These are phyloP conservation scores for Zeuzera pyrina DNA, from an alignment of 2,888 invertebrate genomes.

Conservation along the genomic window DNA sequence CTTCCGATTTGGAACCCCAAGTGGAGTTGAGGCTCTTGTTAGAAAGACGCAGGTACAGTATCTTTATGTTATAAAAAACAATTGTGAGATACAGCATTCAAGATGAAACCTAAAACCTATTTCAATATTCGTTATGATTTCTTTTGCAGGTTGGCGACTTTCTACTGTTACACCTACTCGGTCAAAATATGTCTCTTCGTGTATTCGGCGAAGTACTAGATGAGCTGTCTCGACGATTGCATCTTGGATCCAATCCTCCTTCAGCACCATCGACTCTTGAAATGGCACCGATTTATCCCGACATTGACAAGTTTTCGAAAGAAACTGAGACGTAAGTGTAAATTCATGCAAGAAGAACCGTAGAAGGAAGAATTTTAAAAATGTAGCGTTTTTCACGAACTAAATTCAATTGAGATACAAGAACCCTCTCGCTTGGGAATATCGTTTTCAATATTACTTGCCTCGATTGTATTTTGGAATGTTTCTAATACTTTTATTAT, in stretches of 20 bases:
- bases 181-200: slow-evolving; percentile 89
- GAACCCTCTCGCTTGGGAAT: no score
- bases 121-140: no score
- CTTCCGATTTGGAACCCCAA: slow-evolving; percentile 83
- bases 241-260: slow-evolving; percentile 83
- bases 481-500: no score
- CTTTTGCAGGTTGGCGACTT: slow-evolving; percentile 86
- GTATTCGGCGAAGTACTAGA: slow-evolving; percentile 86
- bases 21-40: slow-evolving; percentile 82
- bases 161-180: slow-evolving; percentile 84
- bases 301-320: slow-evolving; percentile 83
- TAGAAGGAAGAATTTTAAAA: no score
- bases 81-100: no score
- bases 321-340: slow-evolving; percentile 84
- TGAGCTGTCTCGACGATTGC: slow-evolving; percentile 80
- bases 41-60: slow-evolving; percentile 85
- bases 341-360: slow-evolving; percentile 8
- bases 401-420: no score
- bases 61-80: no score
- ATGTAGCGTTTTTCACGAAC: no score
- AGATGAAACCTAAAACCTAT: no score
- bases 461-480: no score
- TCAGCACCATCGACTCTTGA: slow-evolving; percentile 91
- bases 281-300: slow-evolving; percentile 89
- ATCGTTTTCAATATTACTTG: no score